phyloP scores from a whole-genome alignment of 2,797 vertebrate species.

The Channallabes apus region DNA sequence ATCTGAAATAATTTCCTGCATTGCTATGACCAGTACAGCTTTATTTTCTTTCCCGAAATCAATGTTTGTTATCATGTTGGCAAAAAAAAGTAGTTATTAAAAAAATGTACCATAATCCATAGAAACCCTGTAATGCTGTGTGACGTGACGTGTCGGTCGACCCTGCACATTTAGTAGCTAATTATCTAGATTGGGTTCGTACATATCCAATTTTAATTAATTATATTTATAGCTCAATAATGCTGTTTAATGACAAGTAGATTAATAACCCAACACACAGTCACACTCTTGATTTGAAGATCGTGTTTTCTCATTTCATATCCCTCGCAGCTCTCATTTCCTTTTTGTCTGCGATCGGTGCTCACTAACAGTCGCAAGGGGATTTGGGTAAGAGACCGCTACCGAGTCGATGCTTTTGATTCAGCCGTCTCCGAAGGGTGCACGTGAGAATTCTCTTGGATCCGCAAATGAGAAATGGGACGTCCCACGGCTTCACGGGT shows the following conservation, averaged over 20 bases:
- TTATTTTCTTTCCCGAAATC: not conserved
- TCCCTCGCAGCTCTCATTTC: not conserved
- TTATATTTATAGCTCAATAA: not conserved
- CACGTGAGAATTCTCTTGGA: not conserved
- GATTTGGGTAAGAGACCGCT: not conserved
- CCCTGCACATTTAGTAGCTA: not conserved
- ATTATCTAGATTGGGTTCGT: not conserved
- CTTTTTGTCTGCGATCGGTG: not conserved
- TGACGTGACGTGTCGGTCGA: not conserved
- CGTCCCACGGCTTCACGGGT: not conserved
- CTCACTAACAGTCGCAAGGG: not conserved
- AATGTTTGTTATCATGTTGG: not conserved
- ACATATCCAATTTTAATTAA: too few relatives aligned
- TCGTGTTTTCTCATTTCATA: not conserved
- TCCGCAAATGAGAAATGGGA: slow-evolving; percentile 1
- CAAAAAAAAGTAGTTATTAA: not conserved
- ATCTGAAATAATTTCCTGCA: not conserved
- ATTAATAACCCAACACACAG: not conserved
- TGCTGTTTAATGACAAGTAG: not conserved
- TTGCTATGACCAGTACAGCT: not conserved
- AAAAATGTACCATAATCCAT: not conserved
- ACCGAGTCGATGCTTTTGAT: not conserved
- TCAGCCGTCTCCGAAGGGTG: slow-evolving; percentile 4
- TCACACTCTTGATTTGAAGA: not conserved
- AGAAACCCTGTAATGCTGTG: not conserved